These are phyloP conservation scores for Chelonoidis abingdonii DNA, from an alignment of 2,113 vertebrate species.

Conservation along the genomic window DNA sequence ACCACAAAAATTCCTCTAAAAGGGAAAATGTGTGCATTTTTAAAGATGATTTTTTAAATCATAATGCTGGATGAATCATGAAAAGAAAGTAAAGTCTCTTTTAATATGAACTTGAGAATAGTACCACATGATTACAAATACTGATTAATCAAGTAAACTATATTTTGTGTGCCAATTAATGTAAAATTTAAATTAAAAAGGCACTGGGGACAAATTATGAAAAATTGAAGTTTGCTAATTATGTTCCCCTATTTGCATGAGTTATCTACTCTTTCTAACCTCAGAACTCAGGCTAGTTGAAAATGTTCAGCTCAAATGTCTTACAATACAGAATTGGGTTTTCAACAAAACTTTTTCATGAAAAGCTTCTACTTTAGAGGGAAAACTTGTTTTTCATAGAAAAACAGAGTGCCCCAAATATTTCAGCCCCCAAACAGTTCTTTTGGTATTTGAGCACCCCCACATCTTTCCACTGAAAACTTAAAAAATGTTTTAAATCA, in stretches of 20 bases:
- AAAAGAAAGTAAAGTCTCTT: conserved; percentile 46
- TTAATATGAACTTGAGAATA: neutral
- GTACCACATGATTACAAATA: neutral
- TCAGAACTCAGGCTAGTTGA: neutral
- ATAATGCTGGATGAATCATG: conserved; percentile 3
- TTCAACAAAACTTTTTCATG: too few relatives aligned
- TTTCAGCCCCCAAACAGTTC: neutral
- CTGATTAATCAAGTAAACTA: conserved; percentile 30
- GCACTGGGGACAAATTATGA: neutral
- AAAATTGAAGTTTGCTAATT: conserved; percentile 6
- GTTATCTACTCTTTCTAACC: neutral
- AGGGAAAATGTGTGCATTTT: neutral
- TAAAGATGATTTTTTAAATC: conserved; percentile 3
- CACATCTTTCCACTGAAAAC: neutral
- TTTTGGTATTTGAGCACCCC: neutral
- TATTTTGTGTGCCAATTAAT: neutral
- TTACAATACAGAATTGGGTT: too few relatives aligned
- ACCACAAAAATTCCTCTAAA: conserved; percentile 47
- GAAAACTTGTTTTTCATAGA: neutral
- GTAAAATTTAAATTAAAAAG: conserved; percentile 20
- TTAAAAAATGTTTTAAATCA: neutral
- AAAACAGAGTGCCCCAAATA: neutral
- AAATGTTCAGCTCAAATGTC: neutral
- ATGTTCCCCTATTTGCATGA: neutral
- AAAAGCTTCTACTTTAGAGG: neutral